A percentile compares a stretch with the other conserved stretches of the same genome.
phyloP scores from a whole-genome alignment of 2,888 invertebrate species.

The Sylvicola cinctus region DNA sequence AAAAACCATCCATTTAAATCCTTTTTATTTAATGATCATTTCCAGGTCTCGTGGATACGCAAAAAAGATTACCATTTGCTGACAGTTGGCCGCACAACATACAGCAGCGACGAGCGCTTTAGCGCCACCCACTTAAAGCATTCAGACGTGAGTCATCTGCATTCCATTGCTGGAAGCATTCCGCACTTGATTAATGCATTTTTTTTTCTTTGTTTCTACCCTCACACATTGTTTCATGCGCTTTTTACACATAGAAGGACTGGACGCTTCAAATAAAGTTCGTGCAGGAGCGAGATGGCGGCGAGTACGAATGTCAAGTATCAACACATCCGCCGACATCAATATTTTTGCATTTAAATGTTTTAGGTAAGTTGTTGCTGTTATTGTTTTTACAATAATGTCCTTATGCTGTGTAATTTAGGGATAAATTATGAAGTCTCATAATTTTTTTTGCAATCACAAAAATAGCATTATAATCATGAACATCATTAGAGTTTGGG shows the following conservation, averaged over 20 bases:
- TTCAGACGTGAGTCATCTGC: slow-evolving; percentile 45
- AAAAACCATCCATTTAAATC: no score
- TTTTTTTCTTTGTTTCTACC: no score
- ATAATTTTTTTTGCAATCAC: no score
- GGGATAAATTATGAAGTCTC: no score
- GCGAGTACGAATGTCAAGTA: slow-evolving; percentile 75
- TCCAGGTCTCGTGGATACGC: slow-evolving; percentile 71
- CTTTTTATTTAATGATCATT: no score
- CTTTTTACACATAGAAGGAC: slow-evolving; percentile 34
- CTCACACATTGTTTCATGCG: background rate
- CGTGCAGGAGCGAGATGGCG: slow-evolving; percentile 69
- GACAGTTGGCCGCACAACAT: slow-evolving; percentile 70
- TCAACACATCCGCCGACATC: slow-evolving; percentile 81
- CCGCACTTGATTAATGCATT: no score
- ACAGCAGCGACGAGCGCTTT: slow-evolving; percentile 76
- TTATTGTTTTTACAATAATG: no score
- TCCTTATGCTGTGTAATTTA: no score
- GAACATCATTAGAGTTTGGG: no score
- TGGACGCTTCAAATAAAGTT: slow-evolving; percentile 83
- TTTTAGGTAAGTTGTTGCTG: slow-evolving; percentile 46
- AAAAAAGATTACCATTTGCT: slow-evolving; percentile 68
- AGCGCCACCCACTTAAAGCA: slow-evolving; percentile 70
- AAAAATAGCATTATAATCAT: no score
- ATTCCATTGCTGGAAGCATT: no score
- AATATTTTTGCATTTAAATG: slow-evolving; percentile 66